A percentile compares a stretch with the other conserved stretches of the same genome.
phyloP scores from a whole-genome alignment of 1,140 invertebrate genomes.

The Drosophila bocki region DNA sequence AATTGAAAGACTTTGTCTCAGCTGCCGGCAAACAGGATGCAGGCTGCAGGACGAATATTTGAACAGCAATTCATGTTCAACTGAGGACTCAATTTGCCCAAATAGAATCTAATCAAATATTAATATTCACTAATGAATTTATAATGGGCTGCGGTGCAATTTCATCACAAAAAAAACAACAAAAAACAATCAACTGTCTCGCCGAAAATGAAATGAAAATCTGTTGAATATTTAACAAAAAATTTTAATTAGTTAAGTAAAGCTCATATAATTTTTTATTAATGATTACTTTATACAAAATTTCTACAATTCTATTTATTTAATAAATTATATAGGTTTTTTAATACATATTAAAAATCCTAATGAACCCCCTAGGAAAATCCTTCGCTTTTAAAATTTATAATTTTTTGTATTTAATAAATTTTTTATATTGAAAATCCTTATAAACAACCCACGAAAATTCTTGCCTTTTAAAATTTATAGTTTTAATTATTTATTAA shows the following conservation, averaged over 20 bases:
- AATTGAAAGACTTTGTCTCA: constrained; percentile 56
- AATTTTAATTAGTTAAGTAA: not conserved
- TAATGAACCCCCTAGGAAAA: too few species aligned
- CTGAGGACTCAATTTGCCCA: constrained; percentile 31
- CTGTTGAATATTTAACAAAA: not conserved
- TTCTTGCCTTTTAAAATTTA: too few species aligned
- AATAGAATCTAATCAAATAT: constrained; percentile 34
- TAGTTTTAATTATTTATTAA: too few species aligned
- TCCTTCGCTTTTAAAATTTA: too few species aligned
- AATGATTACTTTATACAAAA: too few species aligned
- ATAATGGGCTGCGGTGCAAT: constrained; percentile 15
- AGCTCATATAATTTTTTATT: too few species aligned
- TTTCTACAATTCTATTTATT: too few species aligned
- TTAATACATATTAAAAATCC: too few species aligned
- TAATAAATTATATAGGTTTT: too few species aligned
- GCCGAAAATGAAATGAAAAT: not conserved
- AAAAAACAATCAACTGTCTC: constrained; percentile 1
- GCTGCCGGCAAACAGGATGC: constrained; percentile 20
- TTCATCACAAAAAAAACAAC: not conserved
- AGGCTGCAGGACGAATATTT: constrained; percentile 18
- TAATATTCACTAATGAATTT: constrained; percentile 37
- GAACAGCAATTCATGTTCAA: constrained; percentile 20
- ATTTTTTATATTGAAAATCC: too few species aligned
- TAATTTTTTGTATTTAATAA: too few species aligned
- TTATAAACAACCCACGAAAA: too few species aligned